Evolutionary conservation across 2,113 vertebrate species (phyloP), one percentile per base, ranked within the genome.

Genomic region (Ceyx cyanopectus): DNA sequence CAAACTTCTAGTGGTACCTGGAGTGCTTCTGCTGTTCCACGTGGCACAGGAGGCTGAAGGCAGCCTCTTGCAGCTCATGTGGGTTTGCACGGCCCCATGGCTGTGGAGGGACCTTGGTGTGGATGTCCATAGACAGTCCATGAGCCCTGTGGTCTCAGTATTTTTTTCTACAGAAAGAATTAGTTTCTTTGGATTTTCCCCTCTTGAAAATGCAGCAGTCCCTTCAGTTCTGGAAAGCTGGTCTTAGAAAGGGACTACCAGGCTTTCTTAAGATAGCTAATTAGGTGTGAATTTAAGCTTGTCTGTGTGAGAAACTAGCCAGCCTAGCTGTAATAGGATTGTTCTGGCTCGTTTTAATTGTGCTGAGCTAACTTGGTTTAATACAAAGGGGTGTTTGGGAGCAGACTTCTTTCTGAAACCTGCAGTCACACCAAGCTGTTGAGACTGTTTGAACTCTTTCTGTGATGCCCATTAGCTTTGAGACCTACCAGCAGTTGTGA

Each of bases 321-420:
- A n/a, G 94, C 68, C 63, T 83, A 26, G 85, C 87, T 81, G 58
- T 95, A 91, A 93, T 83, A 53, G 93, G 92, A 90, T 96, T 94
- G 85, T 26, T 90, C 32, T 4, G 7, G 41, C 79, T 96, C 0
- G 0, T 78, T 94, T 94, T 94, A 94, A 94, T 91, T 74, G 79
- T 32, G 56, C 76, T 77, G 43, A 51, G 80, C 24, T 70, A 14
- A 67, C 58, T 54, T 0, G 75, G 60, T 69, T 65, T 83, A 46
- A n/a, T 24, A 24, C 32, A 22, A n/a, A 56, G 14, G 10, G 46
- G 7, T 2, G 2, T 45, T 7, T 45, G n/a, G 75, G 58, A 76
- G 62, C 54, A 68, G 66, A 6, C 17, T 73, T 54, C 32, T 26
- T 29, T 40, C 5, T 20, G 37, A 74, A 83, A 63, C 11, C 46